phyloP scores from a whole-genome alignment of 2,113 vertebrate genomes.

The Thamnaconus septentrionalis region DNA sequence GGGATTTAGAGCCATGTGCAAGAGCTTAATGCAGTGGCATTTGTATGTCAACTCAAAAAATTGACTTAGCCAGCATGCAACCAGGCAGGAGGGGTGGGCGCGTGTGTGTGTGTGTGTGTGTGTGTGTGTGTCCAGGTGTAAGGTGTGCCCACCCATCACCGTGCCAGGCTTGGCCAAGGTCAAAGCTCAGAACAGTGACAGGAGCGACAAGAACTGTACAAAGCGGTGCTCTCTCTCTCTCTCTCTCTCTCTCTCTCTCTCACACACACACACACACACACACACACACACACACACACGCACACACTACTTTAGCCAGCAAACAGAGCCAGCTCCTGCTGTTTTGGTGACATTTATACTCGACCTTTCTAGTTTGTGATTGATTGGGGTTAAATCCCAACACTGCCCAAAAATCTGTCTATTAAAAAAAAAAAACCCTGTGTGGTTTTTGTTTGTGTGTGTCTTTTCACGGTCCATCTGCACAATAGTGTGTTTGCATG shows the following conservation, averaged over 20 bases:
- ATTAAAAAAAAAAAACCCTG: constrained; percentile 16
- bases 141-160: constrained; percentile 53
- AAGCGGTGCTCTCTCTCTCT: constrained; percentile 16
- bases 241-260: no score
- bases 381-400: constrained; percentile 72
- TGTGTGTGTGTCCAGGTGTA: constrained; percentile 55
- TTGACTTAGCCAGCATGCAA: constrained; percentile 54
- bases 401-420: constrained; percentile 64
- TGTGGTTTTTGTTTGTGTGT: constrained; percentile 22
- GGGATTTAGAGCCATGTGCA: constrained; percentile 72
- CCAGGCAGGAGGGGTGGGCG: constrained; percentile 27
- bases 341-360: constrained; percentile 69
- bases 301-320: constrained; percentile 34
- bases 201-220: constrained; percentile 52
- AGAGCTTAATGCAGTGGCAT: constrained; percentile 69
- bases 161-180: constrained; percentile 55
- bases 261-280: constrained; percentile 20
- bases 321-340: constrained; percentile 69
- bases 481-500: constrained; percentile 2
- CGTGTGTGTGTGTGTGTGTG: constrained; percentile 26
- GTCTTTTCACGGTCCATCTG: constrained; percentile 19
- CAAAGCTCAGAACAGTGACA: constrained; percentile 56
- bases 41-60: constrained; percentile 67
- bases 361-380: constrained; percentile 68
- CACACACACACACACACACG: constrained; percentile 35